Conservation (phyloP, 2,113 vertebrate genomes). For the Struthio camelus region DNA sequence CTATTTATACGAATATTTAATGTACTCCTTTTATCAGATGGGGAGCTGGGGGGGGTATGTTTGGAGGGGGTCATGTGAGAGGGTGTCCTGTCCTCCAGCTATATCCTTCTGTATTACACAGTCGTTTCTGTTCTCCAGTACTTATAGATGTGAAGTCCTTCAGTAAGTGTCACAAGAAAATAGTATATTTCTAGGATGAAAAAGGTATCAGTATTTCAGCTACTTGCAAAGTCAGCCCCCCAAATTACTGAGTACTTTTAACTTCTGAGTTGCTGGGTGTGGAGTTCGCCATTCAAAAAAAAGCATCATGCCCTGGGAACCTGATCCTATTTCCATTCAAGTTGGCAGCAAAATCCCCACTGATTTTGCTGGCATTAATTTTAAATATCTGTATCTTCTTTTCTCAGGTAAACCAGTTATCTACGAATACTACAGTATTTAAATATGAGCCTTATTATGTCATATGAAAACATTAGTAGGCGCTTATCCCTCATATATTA, state of each 20-base stretch:
- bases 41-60: background rate
- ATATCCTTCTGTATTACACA: too few relatives aligned
- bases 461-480: background rate
- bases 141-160: background rate
- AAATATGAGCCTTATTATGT: background rate
- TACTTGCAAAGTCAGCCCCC: background rate
- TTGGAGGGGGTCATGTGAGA: background rate
- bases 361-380: background rate
- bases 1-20: background rate
- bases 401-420: conserved; percentile 5
- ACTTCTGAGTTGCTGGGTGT: background rate
- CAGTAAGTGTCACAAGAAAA: background rate
- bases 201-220: background rate
- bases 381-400: background rate
- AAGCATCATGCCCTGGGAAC: background rate
- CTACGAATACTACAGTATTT: background rate
- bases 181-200: background rate
- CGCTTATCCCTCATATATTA: background rate
- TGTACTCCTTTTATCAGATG: background rate
- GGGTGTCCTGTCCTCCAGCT: background rate
- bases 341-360: background rate
- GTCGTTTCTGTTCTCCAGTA: background rate
- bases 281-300: background rate
- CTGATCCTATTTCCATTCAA: background rate
- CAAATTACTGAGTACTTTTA: background rate